Evolutionary conservation across 37 sponge, comb jelly and placozoan genomes (phyloP), one percentile per base, ranked within the genome.

Genomic region (Oopsacas minuta): DNA sequence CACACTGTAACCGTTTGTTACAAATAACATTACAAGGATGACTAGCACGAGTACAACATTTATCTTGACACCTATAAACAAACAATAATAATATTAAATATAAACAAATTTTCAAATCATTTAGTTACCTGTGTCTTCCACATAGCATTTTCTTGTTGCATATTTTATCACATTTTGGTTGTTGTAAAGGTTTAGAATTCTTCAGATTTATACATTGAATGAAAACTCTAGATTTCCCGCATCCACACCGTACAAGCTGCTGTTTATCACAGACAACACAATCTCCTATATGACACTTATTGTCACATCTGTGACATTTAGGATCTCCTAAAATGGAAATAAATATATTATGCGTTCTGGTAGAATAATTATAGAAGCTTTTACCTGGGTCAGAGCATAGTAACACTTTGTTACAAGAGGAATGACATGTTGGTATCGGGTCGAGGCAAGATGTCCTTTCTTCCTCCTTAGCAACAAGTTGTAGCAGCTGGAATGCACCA

Each of bases 61-160:
- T 51, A 15, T 38, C 23, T n/a, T 3, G 23, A 84, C 85, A 84
- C 39, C 81, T 35, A 30, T n/a, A n/a, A n/a, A n/a, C n/a, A n/a
- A n/a, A n/a, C n/a, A n/a, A n/a, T n/a, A n/a, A n/a, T n/a, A n/a
- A n/a, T n/a, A 51, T 51, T 51, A 35, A 12, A 35, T 15, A 83
- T 15, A 30, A 37, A 28, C 38, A 36, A 38, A 39, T 15, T 17
- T 17, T 17, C 37, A 37, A 38, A 12, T 83, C 10, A 37, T 15
- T 10, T 12, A 93, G 84, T 53, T 92, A 96, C 35, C 39, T 82
- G 86, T 96, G 97, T 5, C 36, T 42, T 0, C 92, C 91, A 89
- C 97, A 96, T 25, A 84, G 86, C 38, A 94, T 84, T 85, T 52
- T 83, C 87, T 92, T 92, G 34, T 89, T 89, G 84, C 97, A 96